These are phyloP conservation scores for Ephydatia muelleri DNA, from an alignment of 37 sponge, comb jelly and placozoan species.

Conservation along the genomic window DNA sequence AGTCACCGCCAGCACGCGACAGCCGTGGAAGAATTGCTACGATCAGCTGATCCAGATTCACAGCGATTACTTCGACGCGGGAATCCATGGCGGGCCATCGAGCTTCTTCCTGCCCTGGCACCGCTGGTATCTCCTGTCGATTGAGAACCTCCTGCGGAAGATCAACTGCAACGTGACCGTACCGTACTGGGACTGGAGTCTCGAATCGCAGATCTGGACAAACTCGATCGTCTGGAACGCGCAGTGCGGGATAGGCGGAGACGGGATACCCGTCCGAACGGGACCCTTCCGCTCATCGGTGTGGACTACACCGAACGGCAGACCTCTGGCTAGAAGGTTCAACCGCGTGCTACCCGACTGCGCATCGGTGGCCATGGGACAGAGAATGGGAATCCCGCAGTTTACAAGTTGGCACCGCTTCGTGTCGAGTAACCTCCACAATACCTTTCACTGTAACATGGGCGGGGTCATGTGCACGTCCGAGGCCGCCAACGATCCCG, in stretches of 20 bases:
- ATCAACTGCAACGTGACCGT: conserved; percentile 46
- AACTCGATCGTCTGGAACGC: conserved; percentile 43
- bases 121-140: conserved; percentile 47
- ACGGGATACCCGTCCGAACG: conserved; percentile 36
- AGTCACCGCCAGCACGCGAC: conserved; percentile 3
- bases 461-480: conserved; percentile 44
- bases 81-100: conserved; percentile 37
- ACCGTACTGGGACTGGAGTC: conserved; percentile 71
- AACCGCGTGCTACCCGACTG: not conserved
- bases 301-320: too few species aligned
- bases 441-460: conserved; percentile 35
- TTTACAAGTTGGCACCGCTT: conserved; percentile 28
- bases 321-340: too few species aligned
- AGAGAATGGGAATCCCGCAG: not conserved
- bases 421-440: conserved; percentile 20
- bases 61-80: conserved; percentile 1
- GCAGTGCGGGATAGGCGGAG: conserved; percentile 37
- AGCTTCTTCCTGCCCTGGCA: conserved; percentile 46
- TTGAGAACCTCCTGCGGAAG: conserved; percentile 40
- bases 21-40: conserved; percentile 12
- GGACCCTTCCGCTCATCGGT: conserved; percentile 14
- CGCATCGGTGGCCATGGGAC: conserved; percentile 14
- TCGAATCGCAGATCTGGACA: conserved; percentile 22
- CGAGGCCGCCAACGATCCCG: conserved; percentile 49
- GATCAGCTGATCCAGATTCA: conserved; percentile 26